These are phyloP conservation scores for Brachyptera risi DNA, from an alignment of 2,888 invertebrate genomes.

Conservation along the genomic window DNA sequence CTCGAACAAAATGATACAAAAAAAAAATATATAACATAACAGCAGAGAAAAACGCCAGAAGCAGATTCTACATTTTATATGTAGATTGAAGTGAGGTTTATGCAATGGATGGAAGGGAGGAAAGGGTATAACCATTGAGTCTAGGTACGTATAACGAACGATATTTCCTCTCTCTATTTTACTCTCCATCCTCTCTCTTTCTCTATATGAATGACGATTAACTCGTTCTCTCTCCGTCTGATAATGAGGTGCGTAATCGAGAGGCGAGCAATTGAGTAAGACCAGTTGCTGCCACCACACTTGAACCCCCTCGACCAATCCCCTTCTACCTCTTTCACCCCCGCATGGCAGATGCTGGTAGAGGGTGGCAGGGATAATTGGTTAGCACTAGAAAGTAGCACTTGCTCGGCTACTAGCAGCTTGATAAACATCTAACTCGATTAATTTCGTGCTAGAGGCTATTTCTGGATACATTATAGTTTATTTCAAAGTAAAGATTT, in stretches of 20 bases:
- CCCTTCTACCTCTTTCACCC: neutral
- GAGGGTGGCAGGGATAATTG: conserved; percentile 13
- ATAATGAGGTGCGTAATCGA: conserved; percentile 21
- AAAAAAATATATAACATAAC: no score
- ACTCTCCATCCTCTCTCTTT: neutral
- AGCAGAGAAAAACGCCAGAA: neutral
- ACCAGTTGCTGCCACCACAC: conserved; percentile 19
- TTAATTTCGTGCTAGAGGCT: no score
- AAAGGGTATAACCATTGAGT: no score
- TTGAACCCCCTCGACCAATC: no score
- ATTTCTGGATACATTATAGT: no score
- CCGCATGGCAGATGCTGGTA: conserved; percentile 17
- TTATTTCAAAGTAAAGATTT: no score
- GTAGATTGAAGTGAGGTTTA: conserved; percentile 1
- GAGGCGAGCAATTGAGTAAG: conserved; percentile 20
- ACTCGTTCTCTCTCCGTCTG: conserved; percentile 9
- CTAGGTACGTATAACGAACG: conserved; percentile 16
- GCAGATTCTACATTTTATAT: conserved; percentile 2
- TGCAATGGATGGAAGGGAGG: no score
- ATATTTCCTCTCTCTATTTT: neutral
- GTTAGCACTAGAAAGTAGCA: conserved; percentile 18
- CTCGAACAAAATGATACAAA: no score
- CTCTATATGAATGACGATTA: no score
- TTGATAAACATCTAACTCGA: conserved; percentile 13
- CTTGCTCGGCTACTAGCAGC: conserved; percentile 9